Conservation (phyloP, 2,797 vertebrate genomes). For the Mus spretus region DNA sequence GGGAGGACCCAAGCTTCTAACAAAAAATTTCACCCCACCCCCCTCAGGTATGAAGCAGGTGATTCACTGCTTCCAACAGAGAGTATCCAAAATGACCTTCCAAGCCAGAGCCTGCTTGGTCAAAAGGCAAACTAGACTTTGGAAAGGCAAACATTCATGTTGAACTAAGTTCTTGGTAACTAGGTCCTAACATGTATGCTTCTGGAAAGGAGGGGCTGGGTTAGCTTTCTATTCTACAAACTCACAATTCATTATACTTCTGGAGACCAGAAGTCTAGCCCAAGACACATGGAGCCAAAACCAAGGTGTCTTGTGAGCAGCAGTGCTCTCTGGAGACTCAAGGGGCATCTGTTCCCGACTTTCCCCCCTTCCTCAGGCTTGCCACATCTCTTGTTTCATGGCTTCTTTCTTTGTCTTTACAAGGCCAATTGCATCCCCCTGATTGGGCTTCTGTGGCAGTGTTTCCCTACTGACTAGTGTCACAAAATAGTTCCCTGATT, state of each 20-base stretch:
- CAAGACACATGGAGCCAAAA: not conserved
- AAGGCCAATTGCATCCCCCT: not conserved
- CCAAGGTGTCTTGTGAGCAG: not conserved
- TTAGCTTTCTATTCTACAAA: slow-evolving; percentile 34
- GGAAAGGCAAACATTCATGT: slow-evolving; percentile 59
- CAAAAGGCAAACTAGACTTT: slow-evolving; percentile 36
- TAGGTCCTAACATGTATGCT: not conserved
- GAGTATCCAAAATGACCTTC: not conserved
- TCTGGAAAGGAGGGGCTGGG: slow-evolving; percentile 1
- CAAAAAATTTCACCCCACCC: not conserved
- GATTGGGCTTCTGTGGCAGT: not conserved
- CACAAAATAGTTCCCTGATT: not conserved
- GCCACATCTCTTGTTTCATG: not conserved
- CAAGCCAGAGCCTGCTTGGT: slow-evolving; percentile 15
- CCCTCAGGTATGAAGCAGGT: not conserved
- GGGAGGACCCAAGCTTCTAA: not conserved
- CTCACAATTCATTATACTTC: not conserved
- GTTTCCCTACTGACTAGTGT: not conserved
- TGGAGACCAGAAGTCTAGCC: not conserved
- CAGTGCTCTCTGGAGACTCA: not conserved
- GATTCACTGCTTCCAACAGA: not conserved
- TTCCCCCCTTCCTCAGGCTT: not conserved
- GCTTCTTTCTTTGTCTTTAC: not conserved
- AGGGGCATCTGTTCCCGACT: not conserved
- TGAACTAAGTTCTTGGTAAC: not conserved